These are phyloP conservation scores for Falco berigora DNA, from an alignment of 2,797 vertebrate species.

Conservation along the genomic window DNA sequence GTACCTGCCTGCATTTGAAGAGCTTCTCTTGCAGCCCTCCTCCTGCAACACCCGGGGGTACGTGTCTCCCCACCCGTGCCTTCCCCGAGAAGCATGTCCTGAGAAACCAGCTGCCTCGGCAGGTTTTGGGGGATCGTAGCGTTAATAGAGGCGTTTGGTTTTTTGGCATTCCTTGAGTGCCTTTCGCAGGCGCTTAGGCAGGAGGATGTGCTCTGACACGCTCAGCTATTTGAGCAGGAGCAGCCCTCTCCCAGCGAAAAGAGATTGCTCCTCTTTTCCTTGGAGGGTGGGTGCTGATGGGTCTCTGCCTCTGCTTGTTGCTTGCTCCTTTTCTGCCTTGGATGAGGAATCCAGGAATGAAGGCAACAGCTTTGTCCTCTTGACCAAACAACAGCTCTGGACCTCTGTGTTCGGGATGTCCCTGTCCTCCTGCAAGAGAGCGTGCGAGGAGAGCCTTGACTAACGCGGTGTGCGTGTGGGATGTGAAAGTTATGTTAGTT, in stretches of 20 bases:
- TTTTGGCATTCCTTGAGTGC: neutral
- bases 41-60: neutral
- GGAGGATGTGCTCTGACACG: neutral
- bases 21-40: neutral
- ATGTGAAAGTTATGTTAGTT: neutral
- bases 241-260: neutral
- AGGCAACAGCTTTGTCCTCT: neutral
- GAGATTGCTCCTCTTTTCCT: neutral
- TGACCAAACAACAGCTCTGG: neutral
- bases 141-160: neutral
- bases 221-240: neutral
- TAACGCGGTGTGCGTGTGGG: rapidly evolving
- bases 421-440: neutral
- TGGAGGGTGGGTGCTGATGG: neutral
- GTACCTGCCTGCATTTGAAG: neutral
- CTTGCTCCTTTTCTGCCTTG: neutral
- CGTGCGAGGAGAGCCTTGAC: neutral
- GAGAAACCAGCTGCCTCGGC: neutral
- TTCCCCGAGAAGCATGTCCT: neutral
- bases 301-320: neutral
- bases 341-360: neutral
- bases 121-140: neutral
- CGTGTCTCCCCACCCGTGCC: neutral
- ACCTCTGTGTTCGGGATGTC: rapidly evolving
- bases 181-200: neutral